Percentiles rank a stretch among this genome's conserved stretches.
Conservation (phyloP, 30 jellyfish, hydroid and myxozoan genomes). For the Hydractinia symbiolongicarpus region DNA sequence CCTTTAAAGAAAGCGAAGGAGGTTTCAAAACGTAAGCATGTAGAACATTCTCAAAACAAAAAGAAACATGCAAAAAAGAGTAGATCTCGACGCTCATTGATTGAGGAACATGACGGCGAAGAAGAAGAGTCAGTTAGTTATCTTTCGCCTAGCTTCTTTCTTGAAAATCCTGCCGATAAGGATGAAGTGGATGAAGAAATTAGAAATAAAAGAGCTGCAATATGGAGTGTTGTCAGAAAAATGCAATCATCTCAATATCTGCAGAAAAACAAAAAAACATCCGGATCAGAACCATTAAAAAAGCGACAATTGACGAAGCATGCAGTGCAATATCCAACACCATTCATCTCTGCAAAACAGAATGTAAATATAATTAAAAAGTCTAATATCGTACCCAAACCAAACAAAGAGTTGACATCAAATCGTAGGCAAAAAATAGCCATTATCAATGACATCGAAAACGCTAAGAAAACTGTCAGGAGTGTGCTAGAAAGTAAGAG, state of each 20-base stretch:
- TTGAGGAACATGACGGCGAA: conserved; percentile 1
- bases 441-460: neutral
- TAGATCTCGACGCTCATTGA: neutral
- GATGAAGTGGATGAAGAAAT: conserved; percentile 12
- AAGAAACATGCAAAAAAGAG: neutral
- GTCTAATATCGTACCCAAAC: neutral
- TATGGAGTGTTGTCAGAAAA: conserved; percentile 2
- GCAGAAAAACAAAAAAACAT: neutral
- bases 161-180: neutral
- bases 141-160: neutral
- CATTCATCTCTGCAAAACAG: neutral
- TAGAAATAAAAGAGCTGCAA: neutral
- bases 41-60: too few species aligned
- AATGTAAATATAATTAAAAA: neutral
- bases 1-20: neutral
- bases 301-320: neutral
- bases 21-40: too few species aligned
- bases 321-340: neutral
- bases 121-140: neutral
- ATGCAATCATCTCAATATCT: neutral
- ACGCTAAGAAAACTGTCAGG: neutral
- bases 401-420: neutral
- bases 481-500: conserved; percentile 26
- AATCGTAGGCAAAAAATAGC: neutral
- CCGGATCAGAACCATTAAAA: neutral